Conservation (phyloP, 2,113 vertebrate genomes). For the Anguilla rostrata region DNA sequence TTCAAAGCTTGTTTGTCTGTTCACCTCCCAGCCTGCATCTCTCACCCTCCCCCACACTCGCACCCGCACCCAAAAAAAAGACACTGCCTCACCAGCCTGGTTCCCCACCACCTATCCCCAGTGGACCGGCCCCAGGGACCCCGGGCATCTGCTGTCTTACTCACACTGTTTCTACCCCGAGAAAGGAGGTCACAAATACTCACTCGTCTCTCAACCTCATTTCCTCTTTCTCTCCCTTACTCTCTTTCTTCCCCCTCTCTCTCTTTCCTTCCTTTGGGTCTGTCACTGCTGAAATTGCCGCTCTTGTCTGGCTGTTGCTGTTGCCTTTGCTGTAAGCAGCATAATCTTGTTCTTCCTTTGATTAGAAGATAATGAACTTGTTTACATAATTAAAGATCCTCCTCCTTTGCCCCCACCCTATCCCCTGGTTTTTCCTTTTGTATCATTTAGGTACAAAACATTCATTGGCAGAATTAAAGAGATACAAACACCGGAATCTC, state of each 20-base stretch:
- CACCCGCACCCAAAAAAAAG: neutral
- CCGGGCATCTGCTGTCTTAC: neutral
- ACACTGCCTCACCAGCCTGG: neutral
- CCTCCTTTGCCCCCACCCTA: neutral
- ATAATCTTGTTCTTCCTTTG: neutral
- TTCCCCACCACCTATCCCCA: neutral
- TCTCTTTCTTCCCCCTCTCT: neutral
- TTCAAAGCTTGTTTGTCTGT: neutral
- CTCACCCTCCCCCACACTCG: neutral
- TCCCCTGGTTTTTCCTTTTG: neutral
- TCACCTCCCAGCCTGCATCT: neutral
- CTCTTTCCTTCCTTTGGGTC: neutral
- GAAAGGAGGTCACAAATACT: neutral
- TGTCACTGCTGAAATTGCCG: neutral
- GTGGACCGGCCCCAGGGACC: neutral
- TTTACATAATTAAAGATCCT: slow-evolving; percentile 5
- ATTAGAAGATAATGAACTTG: slow-evolving; percentile 9
- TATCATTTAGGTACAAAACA: neutral
- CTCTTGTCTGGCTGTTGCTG: neutral
- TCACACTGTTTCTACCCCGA: neutral
- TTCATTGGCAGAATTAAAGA: neutral
- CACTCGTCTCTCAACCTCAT: neutral
- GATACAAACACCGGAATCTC: neutral
- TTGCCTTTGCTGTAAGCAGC: neutral
- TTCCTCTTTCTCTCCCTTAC: neutral